Conservation (phyloP, 53 echinoderm and acorn worm species). For the Holothuria scabra region DNA sequence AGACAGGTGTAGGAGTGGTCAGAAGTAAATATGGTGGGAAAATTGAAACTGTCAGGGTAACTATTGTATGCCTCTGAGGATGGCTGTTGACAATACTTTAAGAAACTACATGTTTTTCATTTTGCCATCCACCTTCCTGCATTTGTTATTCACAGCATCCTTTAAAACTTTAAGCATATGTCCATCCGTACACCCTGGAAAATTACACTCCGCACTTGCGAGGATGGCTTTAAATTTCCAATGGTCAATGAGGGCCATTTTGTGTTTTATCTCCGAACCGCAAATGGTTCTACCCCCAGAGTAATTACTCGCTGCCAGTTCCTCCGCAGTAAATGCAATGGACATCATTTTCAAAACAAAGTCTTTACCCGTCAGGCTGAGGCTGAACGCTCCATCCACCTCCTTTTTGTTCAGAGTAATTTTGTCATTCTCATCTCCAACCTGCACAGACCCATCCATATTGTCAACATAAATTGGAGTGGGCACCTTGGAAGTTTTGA, state of each 20-base stretch:
- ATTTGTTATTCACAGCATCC: slow-evolving; percentile 49
- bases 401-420: neutral
- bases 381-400: neutral
- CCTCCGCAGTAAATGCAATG: neutral
- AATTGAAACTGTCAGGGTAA: too few species aligned
- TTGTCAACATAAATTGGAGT: neutral
- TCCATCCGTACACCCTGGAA: slow-evolving; percentile 17
- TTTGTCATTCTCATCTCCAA: neutral
- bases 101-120: too few species aligned
- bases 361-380: slow-evolving; percentile 23
- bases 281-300: slow-evolving; percentile 31
- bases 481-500: neutral
- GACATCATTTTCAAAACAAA: slow-evolving; percentile 47
- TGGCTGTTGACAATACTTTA: too few species aligned
- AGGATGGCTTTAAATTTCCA: slow-evolving; percentile 36
- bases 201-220: slow-evolving; percentile 20
- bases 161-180: neutral
- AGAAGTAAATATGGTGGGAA: too few species aligned
- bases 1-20: too few species aligned
- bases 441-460: neutral
- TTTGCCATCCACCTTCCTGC: slow-evolving; percentile 29
- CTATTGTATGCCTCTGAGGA: too few species aligned
- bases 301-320: slow-evolving; percentile 26
- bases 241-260: slow-evolving; percentile 21
- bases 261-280: neutral